Percentiles rank a stretch among this genome's conserved stretches.
phyloP scores from a whole-genome alignment of 2,797 vertebrate genomes.

The Taeniopygia guttata region DNA sequence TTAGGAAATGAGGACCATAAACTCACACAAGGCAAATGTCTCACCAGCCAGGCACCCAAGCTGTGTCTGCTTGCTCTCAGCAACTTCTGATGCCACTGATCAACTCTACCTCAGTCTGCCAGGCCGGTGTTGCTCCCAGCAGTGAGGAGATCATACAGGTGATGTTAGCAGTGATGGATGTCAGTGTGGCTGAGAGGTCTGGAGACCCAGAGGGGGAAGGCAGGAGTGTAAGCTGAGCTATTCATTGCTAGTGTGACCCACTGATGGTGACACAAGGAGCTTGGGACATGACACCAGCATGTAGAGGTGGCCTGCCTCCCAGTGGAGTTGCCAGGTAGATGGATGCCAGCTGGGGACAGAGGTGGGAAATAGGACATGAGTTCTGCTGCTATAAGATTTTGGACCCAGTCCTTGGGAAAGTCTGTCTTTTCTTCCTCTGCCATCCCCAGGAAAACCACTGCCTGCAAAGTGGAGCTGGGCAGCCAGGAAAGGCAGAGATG shows the following conservation, averaged over 20 bases:
- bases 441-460: neutral
- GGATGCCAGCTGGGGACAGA: neutral
- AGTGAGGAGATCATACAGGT: neutral
- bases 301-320: neutral
- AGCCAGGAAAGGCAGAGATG: accelerated
- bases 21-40: neutral
- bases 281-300: accelerated
- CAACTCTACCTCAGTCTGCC: neutral
- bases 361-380: neutral
- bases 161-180: neutral
- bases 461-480: neutral
- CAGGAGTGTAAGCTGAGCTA: neutral
- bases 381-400: neutral
- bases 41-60: neutral
- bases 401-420: neutral
- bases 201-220: neutral
- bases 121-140: neutral
- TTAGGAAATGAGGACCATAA: neutral
- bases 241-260: neutral
- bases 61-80: neutral
- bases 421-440: neutral
- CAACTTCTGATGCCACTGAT: neutral
- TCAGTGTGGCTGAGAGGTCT: neutral
- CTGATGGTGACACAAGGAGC: neutral
- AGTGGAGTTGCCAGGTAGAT: neutral